phyloP scores from a whole-genome alignment of 2,888 invertebrate species.

The Myathropa florea region DNA sequence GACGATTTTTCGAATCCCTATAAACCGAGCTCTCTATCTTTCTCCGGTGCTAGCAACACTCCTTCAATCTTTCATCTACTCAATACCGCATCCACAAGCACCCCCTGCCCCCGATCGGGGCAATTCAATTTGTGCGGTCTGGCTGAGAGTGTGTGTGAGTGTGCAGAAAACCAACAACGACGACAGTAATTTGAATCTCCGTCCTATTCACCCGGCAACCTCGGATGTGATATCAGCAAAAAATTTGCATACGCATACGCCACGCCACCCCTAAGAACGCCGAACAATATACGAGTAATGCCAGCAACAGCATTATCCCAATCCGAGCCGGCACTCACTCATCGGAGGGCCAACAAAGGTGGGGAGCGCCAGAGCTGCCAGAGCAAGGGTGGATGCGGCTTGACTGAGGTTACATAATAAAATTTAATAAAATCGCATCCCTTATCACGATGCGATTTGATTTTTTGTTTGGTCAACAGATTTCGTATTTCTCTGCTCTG shows the following conservation, averaged over 20 bases:
- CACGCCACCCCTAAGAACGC: background rate
- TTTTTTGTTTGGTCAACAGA: conserved; percentile 67
- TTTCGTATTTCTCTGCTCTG: conserved; percentile 23
- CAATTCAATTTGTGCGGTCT: conserved; percentile 51
- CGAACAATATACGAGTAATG: conserved; percentile 22
- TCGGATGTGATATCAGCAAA: conserved; percentile 32
- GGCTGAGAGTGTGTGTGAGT: background rate
- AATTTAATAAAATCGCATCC: conserved; percentile 66
- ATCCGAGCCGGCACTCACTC: background rate
- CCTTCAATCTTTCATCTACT: conserved; percentile 31
- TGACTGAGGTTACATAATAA: conserved; percentile 30
- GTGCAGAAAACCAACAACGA: conserved; percentile 40
- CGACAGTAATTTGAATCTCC: conserved; percentile 60
- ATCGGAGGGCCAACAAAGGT: background rate
- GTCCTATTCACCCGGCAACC: conserved; percentile 18
- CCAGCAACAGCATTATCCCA: conserved; percentile 15
- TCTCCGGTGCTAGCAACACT: background rate
- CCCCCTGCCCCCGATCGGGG: background rate
- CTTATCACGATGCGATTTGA: conserved; percentile 62
- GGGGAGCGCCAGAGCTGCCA: conserved; percentile 17
- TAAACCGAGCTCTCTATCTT: conserved; percentile 16
- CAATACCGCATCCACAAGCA: conserved; percentile 1
- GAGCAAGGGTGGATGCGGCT: conserved; percentile 8
- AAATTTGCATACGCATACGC: conserved; percentile 51
- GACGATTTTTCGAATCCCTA: conserved; percentile 15